These are phyloP conservation scores for Dasysyrphus tricinctus DNA, from an alignment of 2,888 invertebrate species.

Conservation along the genomic window DNA sequence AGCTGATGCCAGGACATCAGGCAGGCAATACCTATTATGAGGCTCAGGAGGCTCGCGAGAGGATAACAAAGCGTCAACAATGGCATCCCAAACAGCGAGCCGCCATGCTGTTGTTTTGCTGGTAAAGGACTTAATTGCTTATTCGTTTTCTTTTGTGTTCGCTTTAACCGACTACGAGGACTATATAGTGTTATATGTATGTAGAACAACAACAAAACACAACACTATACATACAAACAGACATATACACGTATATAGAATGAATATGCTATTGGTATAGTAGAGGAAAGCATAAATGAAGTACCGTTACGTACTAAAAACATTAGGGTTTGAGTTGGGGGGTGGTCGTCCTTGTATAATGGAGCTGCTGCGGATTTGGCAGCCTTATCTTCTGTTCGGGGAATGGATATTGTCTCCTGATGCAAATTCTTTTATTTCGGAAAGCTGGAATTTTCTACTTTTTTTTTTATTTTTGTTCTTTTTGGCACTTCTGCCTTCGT, in stretches of 20 bases:
- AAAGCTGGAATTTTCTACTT: constrained; percentile 38
- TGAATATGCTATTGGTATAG: constrained; percentile 16
- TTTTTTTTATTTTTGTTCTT: constrained; percentile 17
- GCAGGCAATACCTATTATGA: constrained; percentile 40
- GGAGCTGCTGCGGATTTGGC: constrained; percentile 52
- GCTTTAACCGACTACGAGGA: constrained; percentile 13
- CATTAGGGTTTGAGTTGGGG: neutral
- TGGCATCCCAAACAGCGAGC: constrained; percentile 46
- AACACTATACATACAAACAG: neutral
- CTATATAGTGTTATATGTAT: neutral
- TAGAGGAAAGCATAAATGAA: constrained; percentile 47
- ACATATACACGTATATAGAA: neutral
- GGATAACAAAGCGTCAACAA: constrained; percentile 70
- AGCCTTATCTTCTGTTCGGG: constrained; percentile 53
- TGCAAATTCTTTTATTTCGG: constrained; percentile 73
- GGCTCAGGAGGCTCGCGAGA: constrained; percentile 46
- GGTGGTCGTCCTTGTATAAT: constrained; percentile 34
- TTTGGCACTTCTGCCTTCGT: constrained; percentile 22
- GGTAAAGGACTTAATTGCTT: constrained; percentile 74
- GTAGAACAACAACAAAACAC: constrained; percentile 18
- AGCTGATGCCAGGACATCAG: neutral
- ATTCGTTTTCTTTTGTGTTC: constrained; percentile 70
- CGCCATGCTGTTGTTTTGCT: constrained; percentile 63
- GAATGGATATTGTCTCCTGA: constrained; percentile 66
- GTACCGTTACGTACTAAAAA: constrained; percentile 44